These are phyloP conservation scores for Amphipoea lucens DNA, from an alignment of 2,888 invertebrate genomes.

Conservation along the genomic window DNA sequence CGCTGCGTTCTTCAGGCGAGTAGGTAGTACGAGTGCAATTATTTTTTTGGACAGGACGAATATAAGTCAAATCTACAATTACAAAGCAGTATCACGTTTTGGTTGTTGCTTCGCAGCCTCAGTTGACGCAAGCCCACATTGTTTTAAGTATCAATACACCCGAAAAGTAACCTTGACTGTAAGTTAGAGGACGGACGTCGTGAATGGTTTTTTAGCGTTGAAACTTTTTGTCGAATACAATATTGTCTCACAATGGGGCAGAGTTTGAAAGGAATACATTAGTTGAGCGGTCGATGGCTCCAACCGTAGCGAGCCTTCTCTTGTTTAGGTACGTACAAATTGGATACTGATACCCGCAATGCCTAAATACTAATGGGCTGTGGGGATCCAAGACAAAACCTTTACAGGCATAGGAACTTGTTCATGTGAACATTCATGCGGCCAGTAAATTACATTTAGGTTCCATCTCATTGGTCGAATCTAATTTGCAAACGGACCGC, in stretches of 20 bases:
- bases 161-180: conserved; percentile 77
- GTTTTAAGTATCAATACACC: conserved; percentile 75
- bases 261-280: conserved; percentile 87
- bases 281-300: conserved; percentile 80
- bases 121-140: conserved; percentile 75
- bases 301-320: conserved; percentile 55
- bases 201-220: conserved; percentile 76
- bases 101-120: conserved; percentile 59
- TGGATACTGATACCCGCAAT: conserved; percentile 60
- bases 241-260: conserved; percentile 83
- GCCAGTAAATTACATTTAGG: conserved; percentile 54
- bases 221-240: conserved; percentile 82
- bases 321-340: conserved; percentile 67
- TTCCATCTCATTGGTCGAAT: conserved; percentile 57
- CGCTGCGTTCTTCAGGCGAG: conserved; percentile 14
- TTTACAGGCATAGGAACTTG: conserved; percentile 35
- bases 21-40: conserved; percentile 42
- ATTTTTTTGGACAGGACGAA: conserved; percentile 69
- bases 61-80: conserved; percentile 79
- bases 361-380: conserved; percentile 44
- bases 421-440: conserved; percentile 34
- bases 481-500: conserved; percentile 60
- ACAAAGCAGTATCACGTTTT: conserved; percentile 71
- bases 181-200: conserved; percentile 81
- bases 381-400: conserved; percentile 45